These are phyloP conservation scores for Catostylus mosaicus DNA, from an alignment of 30 jellyfish, hydroid and myxozoan genomes.

Conservation along the genomic window DNA sequence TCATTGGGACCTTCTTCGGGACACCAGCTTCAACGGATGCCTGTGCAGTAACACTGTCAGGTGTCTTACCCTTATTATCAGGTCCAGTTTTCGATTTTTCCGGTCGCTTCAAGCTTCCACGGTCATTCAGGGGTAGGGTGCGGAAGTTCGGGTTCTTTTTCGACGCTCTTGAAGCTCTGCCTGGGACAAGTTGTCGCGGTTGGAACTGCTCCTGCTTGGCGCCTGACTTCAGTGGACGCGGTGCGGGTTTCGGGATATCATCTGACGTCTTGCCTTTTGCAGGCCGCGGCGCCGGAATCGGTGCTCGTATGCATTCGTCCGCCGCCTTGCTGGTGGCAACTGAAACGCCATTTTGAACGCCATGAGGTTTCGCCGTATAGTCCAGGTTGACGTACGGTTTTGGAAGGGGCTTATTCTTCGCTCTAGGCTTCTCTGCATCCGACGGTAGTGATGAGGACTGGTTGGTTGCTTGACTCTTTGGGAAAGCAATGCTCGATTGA, in stretches of 20 bases:
- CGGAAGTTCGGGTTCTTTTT: slow-evolving; percentile 70
- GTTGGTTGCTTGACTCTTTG: background rate
- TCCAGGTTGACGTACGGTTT: background rate
- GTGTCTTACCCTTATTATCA: background rate
- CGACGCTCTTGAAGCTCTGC: slow-evolving; percentile 47
- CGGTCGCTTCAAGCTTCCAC: slow-evolving; percentile 35
- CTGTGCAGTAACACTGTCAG: background rate
- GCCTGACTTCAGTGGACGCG: slow-evolving; percentile 31
- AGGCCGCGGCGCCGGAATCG: slow-evolving; percentile 54
- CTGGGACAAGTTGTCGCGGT: slow-evolving; percentile 8
- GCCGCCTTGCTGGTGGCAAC: background rate
- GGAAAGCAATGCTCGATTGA: too few relatives aligned
- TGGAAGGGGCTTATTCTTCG: background rate
- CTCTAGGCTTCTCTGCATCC: background rate
- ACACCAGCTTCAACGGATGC: background rate
- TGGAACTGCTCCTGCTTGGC: slow-evolving; percentile 31
- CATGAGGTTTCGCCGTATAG: background rate
- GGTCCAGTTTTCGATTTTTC: slow-evolving; percentile 29
- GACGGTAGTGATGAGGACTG: background rate
- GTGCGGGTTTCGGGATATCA: slow-evolving; percentile 53
- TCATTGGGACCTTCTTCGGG: slow-evolving; percentile 35
- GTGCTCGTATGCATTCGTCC: slow-evolving; percentile 2
- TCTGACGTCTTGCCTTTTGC: background rate
- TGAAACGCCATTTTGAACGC: background rate
- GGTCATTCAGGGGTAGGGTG: slow-evolving; percentile 61